phyloP scores from a whole-genome alignment of 2,113 vertebrate genomes.

The Tor tambroides region DNA sequence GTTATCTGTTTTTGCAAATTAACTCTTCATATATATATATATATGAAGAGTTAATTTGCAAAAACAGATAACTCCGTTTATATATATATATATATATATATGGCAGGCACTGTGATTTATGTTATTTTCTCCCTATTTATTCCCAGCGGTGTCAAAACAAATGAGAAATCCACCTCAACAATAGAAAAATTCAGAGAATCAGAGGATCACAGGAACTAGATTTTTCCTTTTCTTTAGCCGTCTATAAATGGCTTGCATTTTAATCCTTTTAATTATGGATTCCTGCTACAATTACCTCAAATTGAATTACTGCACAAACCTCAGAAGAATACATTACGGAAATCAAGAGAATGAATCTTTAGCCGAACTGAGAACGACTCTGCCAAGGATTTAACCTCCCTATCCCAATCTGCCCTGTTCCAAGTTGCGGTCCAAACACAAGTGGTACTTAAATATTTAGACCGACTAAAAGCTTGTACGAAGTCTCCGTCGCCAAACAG shows the following conservation, averaged over 20 bases:
- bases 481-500: constrained; percentile 68
- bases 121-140: background rate
- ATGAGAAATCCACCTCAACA: background rate
- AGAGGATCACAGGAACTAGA: constrained; percentile 57
- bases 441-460: constrained; percentile 72
- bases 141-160: background rate
- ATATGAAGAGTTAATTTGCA: too few species aligned
- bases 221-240: constrained; percentile 70
- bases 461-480: constrained; percentile 70
- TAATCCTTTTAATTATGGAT: constrained; percentile 80
- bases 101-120: background rate
- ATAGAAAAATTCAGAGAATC: constrained; percentile 42
- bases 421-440: constrained; percentile 61
- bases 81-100: background rate
- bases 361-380: constrained; percentile 60
- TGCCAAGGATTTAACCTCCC: constrained; percentile 74
- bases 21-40: background rate
- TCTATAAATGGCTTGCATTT: constrained; percentile 79
- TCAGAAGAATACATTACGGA: constrained; percentile 77
- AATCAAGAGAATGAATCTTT: constrained; percentile 66
- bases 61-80: too few species aligned
- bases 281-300: constrained; percentile 80
- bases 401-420: constrained; percentile 63
- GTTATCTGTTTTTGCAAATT: too few species aligned
- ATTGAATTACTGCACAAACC: constrained; percentile 82